Percentiles rank a stretch among this genome's conserved stretches.
Conservation (phyloP, 2,888 invertebrate species). For the Lycaena phlaeas region DNA sequence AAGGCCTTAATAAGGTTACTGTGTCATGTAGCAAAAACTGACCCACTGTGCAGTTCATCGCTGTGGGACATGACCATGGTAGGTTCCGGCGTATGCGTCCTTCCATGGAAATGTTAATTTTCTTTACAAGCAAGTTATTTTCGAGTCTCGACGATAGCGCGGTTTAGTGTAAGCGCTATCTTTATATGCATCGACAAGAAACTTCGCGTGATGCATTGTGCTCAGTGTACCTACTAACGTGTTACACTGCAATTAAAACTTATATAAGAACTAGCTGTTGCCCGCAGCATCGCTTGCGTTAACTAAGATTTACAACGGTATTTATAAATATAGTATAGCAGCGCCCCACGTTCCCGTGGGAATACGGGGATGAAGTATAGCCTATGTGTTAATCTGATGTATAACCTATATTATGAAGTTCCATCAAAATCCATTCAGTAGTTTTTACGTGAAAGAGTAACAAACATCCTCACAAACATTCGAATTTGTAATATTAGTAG, state of each 20-base stretch:
- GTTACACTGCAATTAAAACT: not conserved
- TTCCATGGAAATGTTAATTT: slow-evolving; percentile 7
- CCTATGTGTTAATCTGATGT: no score
- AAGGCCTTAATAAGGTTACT: not conserved
- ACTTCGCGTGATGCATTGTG: not conserved
- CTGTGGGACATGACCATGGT: not conserved
- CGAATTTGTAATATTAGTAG: no score
- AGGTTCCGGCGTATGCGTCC: slow-evolving; percentile 1
- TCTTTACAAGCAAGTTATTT: not conserved
- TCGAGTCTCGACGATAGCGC: slow-evolving; percentile 1
- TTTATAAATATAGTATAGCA: no score
- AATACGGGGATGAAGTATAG: no score
- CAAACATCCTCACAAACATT: no score
- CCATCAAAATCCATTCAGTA: no score
- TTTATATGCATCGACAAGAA: slow-evolving; percentile 7
- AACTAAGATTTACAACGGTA: no score
- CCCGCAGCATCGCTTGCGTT: no score
- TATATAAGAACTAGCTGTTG: not conserved
- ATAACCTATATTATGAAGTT: no score
- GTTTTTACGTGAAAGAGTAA: no score
- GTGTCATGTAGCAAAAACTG: not conserved
- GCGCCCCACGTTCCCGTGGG: no score
- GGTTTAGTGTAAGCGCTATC: slow-evolving; percentile 2
- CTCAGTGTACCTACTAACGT: not conserved
- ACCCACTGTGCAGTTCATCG: no score